A percentile compares a stretch with the other conserved stretches of the same genome.
These are phyloP conservation scores for Philonicus albiceps DNA, from an alignment of 2,888 invertebrate genomes.

Conservation along the genomic window DNA sequence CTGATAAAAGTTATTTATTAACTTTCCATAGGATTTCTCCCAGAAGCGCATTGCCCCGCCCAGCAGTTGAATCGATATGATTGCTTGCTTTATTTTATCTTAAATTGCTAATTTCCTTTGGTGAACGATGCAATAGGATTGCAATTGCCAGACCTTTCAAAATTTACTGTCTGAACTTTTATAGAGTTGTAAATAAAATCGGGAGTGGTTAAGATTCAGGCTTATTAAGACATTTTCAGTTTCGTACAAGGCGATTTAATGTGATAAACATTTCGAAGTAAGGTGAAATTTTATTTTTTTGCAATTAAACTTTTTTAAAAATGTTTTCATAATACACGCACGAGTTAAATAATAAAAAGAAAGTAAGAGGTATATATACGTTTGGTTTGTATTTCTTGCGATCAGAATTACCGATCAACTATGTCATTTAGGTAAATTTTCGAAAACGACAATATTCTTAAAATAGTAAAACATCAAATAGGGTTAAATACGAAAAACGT, in stretches of 20 bases:
- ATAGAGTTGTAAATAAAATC: neutral
- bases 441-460: no score
- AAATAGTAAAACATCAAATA: no score
- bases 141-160: neutral
- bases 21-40: neutral
- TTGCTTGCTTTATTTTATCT: neutral
- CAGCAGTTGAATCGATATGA: neutral
- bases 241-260: neutral
- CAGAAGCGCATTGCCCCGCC: neutral
- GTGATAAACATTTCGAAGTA: neutral
- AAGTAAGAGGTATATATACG: neutral
- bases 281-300: neutral
- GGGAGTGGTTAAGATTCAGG: neutral
- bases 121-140: neutral
- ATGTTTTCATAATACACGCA: neutral
- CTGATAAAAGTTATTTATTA: neutral
- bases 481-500: no score
- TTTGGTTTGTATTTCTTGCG: neutral
- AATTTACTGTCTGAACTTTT: neutral
- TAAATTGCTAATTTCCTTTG: neutral
- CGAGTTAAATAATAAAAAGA: neutral
- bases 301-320: neutral
- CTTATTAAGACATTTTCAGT: neutral
- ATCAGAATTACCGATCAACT: no score
- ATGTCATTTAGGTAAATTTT: no score